These are phyloP conservation scores for Steinernema scapterisci DNA, from an alignment of 2,888 invertebrate species.

Conservation along the genomic window DNA sequence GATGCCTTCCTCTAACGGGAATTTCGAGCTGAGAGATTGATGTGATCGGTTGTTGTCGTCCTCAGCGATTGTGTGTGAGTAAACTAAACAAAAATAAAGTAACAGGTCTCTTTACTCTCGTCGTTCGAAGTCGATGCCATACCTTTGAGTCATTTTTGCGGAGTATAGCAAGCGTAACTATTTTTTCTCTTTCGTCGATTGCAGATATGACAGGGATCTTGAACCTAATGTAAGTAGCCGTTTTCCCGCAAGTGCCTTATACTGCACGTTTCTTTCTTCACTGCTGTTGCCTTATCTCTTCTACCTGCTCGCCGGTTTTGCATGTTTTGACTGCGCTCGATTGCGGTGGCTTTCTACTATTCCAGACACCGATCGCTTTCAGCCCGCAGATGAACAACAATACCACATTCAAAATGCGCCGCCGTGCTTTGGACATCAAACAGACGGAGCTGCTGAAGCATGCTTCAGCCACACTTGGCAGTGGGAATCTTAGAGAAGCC, in stretches of 20 bases:
- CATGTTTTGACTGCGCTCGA: slow-evolving; percentile 1
- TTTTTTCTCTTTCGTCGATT: neutral
- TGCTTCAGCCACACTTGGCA: slow-evolving; percentile 83
- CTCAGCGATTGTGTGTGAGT: slow-evolving; percentile 2
- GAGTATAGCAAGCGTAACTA: no score
- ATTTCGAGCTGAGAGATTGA: neutral
- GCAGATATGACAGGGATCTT: slow-evolving; percentile 30
- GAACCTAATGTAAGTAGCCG: slow-evolving; percentile 25
- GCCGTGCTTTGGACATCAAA: slow-evolving; percentile 48
- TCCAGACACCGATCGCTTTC: slow-evolving; percentile 20
- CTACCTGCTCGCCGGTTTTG: slow-evolving; percentile 8
- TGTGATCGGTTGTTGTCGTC: neutral
- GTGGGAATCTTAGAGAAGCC: slow-evolving; percentile 91
- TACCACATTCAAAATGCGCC: slow-evolving; percentile 17
- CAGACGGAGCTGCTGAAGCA: slow-evolving; percentile 99
- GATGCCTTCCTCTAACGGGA: neutral
- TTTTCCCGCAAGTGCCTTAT: neutral
- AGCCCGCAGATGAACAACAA: slow-evolving; percentile 30
- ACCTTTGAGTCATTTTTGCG: neutral
- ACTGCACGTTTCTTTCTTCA: slow-evolving; percentile 1
- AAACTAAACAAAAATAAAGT: slow-evolving; percentile 24
- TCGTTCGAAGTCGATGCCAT: slow-evolving; percentile 27
- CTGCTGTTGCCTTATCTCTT: neutral
- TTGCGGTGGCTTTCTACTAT: neutral
- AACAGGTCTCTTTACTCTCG: neutral